Percentiles rank a stretch among this genome's conserved stretches.
These are phyloP conservation scores for Bradypus variegatus DNA, from an alignment of 2,797 vertebrate species.

Conservation along the genomic window DNA sequence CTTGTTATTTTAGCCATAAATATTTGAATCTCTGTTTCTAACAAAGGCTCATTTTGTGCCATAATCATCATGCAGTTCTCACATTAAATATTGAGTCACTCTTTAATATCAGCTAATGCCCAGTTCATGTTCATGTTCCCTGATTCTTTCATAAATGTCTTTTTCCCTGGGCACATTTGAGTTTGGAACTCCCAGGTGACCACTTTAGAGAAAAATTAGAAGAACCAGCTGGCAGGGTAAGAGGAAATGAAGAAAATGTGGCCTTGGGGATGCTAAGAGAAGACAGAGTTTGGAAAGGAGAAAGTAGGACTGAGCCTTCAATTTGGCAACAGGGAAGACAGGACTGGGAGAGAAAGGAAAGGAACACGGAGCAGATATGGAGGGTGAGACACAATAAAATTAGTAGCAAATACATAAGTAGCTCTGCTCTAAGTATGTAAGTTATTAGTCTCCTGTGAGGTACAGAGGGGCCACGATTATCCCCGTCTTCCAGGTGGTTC, in stretches of 20 bases:
- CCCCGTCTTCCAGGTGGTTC: background rate
- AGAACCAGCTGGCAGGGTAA: background rate
- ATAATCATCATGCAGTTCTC: background rate
- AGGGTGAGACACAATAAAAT: background rate
- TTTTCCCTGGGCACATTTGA: background rate
- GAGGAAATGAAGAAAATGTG: background rate
- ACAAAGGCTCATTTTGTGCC: background rate
- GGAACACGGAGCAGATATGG: accelerated
- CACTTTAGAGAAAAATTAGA: background rate
- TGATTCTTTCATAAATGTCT: background rate
- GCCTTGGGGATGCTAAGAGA: background rate
- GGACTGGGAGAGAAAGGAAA: background rate
- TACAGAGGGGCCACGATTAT: background rate
- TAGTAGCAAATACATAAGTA: background rate
- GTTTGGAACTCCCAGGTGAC: background rate
- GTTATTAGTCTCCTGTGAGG: background rate
- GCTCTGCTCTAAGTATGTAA: background rate
- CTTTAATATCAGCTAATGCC: background rate
- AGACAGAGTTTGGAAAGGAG: background rate
- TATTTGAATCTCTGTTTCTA: background rate
- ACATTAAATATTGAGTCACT: background rate
- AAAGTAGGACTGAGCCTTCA: background rate
- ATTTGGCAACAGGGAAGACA: background rate
- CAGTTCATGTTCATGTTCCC: background rate
- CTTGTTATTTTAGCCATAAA: background rate